A percentile compares a stretch with the other conserved stretches of the same genome.
These are phyloP conservation scores for Acanthosepion pharaonis DNA, from an alignment of 2,888 invertebrate genomes.

Conservation along the genomic window DNA sequence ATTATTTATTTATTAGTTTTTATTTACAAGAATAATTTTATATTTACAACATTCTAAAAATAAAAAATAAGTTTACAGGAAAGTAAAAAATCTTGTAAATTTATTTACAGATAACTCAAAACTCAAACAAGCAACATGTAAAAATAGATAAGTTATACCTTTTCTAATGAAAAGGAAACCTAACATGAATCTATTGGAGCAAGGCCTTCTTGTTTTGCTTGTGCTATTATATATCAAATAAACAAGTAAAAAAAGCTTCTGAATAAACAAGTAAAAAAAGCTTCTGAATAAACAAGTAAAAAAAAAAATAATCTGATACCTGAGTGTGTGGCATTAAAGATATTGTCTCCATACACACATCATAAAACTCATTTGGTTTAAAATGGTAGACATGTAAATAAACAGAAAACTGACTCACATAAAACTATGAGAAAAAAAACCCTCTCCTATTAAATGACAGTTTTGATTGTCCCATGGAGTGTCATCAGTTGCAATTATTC, in stretches of 20 bases:
- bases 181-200: background rate
- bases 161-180: background rate
- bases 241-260: no score
- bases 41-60: no score
- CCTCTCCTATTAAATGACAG: background rate
- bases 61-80: no score
- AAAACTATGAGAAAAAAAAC: background rate
- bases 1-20: no score
- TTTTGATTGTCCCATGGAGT: background rate
- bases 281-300: background rate
- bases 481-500: slow-evolving; percentile 24
- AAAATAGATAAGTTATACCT: background rate
- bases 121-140: background rate
- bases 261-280: background rate
- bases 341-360: background rate
- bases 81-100: no score
- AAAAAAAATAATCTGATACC: background rate
- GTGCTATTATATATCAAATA: background rate
- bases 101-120: background rate
- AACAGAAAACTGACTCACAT: background rate
- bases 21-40: no score
- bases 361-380: background rate
- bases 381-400: background rate
- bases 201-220: background rate
- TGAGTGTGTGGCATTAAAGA: background rate